Conservation (phyloP, 2,888 invertebrate species). For the Dryobota labecula region DNA sequence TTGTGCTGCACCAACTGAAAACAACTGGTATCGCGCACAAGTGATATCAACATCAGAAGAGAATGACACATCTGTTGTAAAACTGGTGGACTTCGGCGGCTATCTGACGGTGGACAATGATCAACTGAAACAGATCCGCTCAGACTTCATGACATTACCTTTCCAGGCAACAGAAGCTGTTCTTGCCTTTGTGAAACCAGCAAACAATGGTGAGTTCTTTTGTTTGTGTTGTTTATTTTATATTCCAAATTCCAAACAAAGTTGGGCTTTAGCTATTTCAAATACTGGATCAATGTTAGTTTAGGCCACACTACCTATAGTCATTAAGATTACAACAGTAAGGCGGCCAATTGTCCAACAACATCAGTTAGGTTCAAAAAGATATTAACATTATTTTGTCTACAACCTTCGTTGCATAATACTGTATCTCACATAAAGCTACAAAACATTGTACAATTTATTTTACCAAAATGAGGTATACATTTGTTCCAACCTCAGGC, state of each 20-base stretch:
- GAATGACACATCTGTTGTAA: constrained; percentile 94
- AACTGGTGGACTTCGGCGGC: constrained; percentile 98
- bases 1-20: constrained; percentile 96
- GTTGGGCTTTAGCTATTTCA: background rate
- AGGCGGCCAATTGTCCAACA: background rate
- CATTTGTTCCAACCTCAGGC: background rate
- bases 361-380: background rate
- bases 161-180: constrained; percentile 99
- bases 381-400: background rate
- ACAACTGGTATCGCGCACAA: constrained; percentile 97
- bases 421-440: background rate
- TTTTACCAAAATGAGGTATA: background rate
- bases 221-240: background rate
- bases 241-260: background rate
- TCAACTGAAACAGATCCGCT: constrained; percentile 97
- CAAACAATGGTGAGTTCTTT: constrained; percentile 91
- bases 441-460: background rate
- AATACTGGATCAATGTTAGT: too few relatives aligned
- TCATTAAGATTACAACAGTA: background rate
- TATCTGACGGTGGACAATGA: constrained; percentile 94
- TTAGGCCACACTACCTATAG: background rate
- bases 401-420: background rate
- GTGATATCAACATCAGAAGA: constrained; percentile 93
- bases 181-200: constrained; percentile 96
- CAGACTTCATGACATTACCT: constrained; percentile 98